Base-by-base conservation (phyloP, 2,113 vertebrate genomes). In the Antennarius striatus region DNA sequence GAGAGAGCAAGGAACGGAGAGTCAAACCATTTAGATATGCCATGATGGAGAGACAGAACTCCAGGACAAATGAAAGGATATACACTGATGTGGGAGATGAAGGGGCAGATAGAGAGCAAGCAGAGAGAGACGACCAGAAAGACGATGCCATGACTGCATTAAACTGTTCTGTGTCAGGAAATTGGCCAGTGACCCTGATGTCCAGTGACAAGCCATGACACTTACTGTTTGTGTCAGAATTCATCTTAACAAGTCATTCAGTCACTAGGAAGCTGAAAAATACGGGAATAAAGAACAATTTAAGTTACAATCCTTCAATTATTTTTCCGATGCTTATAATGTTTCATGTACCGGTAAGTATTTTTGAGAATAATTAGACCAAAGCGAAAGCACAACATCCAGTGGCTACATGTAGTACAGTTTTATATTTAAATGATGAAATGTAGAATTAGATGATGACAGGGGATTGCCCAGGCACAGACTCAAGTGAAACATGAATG, bases 81-180 rank as follows among this genome's bases (percentile, higher is more conserved):
- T 70, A 68, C 59, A 77, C 46, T 59, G 79, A 76, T 75, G 66
- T 51, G 74, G 62, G 53, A 73, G 82, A 85, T 63, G 58, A 75
- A 64, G 52, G 64, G 66, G 76, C 46, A 60, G 80, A 79, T 73
- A 63, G 40, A 63, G 49, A 76, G 60, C 14, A 39, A 49, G 75
- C 60, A 45, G 56, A 72, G 54, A 56, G 57, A 72, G 54, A 56
- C 55, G 56, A 69, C 47, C 52, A n/a, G 29, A 47, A 61, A 70
- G 70, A 75, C 57, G 77, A 83, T 63, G 71, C 43, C 77, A 29
- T 40, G 58, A 63, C 71, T 75, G 65, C 52, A 68, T 82, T 68
- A 79, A 81, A 71, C 65, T 73, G 68, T 66, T 77, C 74, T 17
- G 39, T 56, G 68, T 71, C 82, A 78, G 79, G 79, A 85, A 82